A percentile compares a stretch with the other conserved stretches of the same genome.
Conservation (phyloP, 2,888 invertebrate species). For the Lymantria monacha region DNA sequence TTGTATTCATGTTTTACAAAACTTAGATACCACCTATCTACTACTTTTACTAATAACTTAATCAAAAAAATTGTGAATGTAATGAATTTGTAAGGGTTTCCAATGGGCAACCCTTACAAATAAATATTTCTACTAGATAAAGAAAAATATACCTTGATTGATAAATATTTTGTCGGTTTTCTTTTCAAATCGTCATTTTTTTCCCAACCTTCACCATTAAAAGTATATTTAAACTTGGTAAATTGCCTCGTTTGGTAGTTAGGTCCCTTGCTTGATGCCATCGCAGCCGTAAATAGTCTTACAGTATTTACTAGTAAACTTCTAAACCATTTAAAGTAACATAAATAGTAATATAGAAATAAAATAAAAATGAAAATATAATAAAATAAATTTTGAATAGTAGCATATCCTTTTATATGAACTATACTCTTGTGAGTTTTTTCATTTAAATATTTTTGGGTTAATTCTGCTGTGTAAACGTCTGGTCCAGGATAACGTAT, state of each 20-base stretch:
- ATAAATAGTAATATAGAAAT: conserved; percentile 44
- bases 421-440: conserved; percentile 40
- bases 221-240: conserved; percentile 42
- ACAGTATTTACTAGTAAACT: conserved; percentile 48
- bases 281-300: conserved; percentile 46
- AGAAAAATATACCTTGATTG: too few relatives aligned
- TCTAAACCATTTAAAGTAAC: conserved; percentile 47
- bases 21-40: too few relatives aligned
- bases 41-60: too few relatives aligned
- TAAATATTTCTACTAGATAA: too few relatives aligned
- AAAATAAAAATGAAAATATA: conserved; percentile 44
- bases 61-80: too few relatives aligned
- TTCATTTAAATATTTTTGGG: conserved; percentile 45
- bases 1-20: too few relatives aligned
- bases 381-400: conserved; percentile 45
- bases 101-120: too few relatives aligned
- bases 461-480: conserved; percentile 40
- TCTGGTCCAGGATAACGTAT: conserved; percentile 56
- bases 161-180: too few relatives aligned
- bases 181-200: conserved; percentile 19
- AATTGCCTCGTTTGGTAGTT: conserved; percentile 40
- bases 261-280: conserved; percentile 52
- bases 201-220: conserved; percentile 50
- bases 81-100: too few relatives aligned
- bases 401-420: conserved; percentile 45